phyloP scores from a whole-genome alignment of 2,797 vertebrate species.

The Hapalemur alaotrensis region DNA sequence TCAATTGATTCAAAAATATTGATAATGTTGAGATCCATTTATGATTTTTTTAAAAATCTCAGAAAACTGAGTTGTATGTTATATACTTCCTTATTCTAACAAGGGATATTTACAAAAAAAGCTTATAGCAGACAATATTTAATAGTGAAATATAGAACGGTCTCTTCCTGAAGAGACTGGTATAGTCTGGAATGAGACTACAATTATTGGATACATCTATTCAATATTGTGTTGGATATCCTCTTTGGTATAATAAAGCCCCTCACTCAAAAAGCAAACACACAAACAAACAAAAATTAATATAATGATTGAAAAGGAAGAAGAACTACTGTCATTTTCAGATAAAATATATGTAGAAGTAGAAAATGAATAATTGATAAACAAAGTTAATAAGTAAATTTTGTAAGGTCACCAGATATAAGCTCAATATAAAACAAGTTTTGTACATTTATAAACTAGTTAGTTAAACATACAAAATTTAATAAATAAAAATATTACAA shows the following conservation, averaged over 20 bases:
- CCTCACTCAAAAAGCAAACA: not conserved
- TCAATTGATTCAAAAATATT: not conserved
- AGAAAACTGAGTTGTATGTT: not conserved
- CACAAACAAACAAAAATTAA: not conserved
- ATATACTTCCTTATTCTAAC: not conserved
- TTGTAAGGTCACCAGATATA: not conserved
- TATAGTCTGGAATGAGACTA: not conserved
- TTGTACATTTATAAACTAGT: not conserved
- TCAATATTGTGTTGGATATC: not conserved
- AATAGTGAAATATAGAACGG: not conserved
- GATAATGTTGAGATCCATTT: not conserved
- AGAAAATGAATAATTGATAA: not conserved
- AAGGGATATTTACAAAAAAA: not conserved
- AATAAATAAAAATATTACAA: not conserved
- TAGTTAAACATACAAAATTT: not conserved
- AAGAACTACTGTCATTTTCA: not conserved
- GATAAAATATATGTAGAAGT: not conserved
- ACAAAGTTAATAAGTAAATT: not conserved
- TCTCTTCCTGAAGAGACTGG: not conserved
- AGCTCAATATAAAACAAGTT: not conserved
- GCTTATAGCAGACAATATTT: not conserved
- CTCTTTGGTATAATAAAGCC: not conserved
- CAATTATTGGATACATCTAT: not conserved
- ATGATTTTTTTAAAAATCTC: not conserved
- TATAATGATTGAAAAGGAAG: not conserved